Evolutionary conservation across 1,140 invertebrate genomes (phyloP).

Genomic region (Grapholita molesta): DNA sequence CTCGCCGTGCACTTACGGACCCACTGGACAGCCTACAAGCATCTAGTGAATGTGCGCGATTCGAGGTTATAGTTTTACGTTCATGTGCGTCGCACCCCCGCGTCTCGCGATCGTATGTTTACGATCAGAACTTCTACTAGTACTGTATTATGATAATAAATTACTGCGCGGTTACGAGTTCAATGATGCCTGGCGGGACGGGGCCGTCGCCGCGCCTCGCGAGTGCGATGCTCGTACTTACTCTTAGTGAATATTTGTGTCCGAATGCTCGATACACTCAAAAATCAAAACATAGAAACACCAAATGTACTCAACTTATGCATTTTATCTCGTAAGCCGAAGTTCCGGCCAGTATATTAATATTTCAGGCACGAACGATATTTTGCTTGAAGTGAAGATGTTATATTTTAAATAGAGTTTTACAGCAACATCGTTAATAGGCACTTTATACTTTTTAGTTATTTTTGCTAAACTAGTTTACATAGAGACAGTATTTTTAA

Average conservation of each 20-base stretch:
- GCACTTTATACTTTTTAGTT: constrained; percentile 47
- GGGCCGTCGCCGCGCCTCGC: constrained; percentile 39
- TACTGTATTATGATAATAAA: constrained; percentile 76
- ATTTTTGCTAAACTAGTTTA: constrained; percentile 58
- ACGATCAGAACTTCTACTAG: constrained; percentile 70
- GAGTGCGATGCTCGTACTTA: constrained; percentile 47
- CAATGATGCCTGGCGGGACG: constrained; percentile 49
- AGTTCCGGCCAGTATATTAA: constrained; percentile 61
- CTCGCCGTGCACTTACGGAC: constrained; percentile 45
- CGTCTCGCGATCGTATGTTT: constrained; percentile 58
- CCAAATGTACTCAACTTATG: constrained; percentile 61
- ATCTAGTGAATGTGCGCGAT: constrained; percentile 72
- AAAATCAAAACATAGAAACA: constrained; percentile 61
- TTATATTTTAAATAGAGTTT: constrained; percentile 59
- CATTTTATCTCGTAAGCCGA: constrained; percentile 59
- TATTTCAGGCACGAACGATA: constrained; percentile 37
- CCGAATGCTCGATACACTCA: constrained; percentile 56
- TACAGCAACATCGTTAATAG: constrained; percentile 49
- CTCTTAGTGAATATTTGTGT: constrained; percentile 70
- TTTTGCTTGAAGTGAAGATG: constrained; percentile 30
- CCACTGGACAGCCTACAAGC: constrained; percentile 59
- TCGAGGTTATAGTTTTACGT: constrained; percentile 77
- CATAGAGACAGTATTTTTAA: constrained; percentile 44
- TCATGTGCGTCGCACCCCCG: constrained; percentile 63
- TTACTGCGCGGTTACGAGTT: constrained; percentile 56